Percentiles rank a stretch among this genome's conserved stretches.
phyloP scores from a whole-genome alignment of 2,797 vertebrate genomes.

The Hirundo rustica region DNA sequence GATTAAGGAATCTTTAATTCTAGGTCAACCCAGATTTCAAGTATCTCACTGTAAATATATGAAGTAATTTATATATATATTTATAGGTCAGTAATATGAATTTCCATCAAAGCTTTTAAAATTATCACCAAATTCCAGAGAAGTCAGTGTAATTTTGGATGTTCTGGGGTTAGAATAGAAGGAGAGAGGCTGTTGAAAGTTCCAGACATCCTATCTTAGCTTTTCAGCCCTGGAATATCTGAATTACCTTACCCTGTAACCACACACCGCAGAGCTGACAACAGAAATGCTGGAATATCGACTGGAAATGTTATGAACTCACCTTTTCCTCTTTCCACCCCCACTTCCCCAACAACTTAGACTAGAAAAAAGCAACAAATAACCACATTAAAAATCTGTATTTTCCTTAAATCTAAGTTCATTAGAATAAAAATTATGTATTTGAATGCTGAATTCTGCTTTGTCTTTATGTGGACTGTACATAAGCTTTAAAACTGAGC shows the following conservation, averaged over 20 bases:
- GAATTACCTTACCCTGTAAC: slow-evolving; percentile 53
- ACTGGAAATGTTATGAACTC: slow-evolving; percentile 70
- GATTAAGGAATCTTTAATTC: not conserved
- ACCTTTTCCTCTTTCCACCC: slow-evolving; percentile 69
- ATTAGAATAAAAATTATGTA: not conserved
- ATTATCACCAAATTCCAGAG: not conserved
- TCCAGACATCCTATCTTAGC: not conserved
- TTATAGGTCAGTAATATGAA: not conserved
- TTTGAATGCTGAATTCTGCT: not conserved
- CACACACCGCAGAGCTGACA: slow-evolving; percentile 41
- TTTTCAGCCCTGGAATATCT: slow-evolving; percentile 45
- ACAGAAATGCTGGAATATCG: slow-evolving; percentile 60
- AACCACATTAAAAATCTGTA: not conserved
- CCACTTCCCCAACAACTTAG: slow-evolving; percentile 57
- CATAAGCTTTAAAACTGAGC: not conserved
- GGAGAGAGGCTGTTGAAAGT: not conserved
- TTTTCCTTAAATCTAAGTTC: not conserved
- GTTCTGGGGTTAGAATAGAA: not conserved
- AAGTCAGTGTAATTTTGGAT: not conserved
- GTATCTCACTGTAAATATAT: not conserved
- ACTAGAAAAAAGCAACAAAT: slow-evolving; percentile 52
- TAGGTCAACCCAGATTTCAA: not conserved
- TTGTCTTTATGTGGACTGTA: not conserved
- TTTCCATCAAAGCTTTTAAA: not conserved
- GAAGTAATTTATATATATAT: too few relatives aligned